Evolutionary conservation across 2,797 vertebrate species (phyloP).

Genomic region (Amazonetta brasiliensis): DNA sequence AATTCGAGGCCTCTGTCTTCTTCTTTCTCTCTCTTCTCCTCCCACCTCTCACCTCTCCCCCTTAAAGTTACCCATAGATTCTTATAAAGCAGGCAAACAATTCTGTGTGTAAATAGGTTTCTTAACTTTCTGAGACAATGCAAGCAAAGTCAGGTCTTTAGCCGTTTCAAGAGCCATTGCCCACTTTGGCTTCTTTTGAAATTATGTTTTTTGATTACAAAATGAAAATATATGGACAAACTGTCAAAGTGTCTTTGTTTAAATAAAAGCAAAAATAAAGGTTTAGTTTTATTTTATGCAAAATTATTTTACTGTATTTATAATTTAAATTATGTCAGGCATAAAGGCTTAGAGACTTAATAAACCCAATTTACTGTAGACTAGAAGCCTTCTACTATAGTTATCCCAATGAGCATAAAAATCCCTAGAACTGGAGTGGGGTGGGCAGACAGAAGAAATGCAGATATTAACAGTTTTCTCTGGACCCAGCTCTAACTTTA

Average conservation of each 20-base stretch:
- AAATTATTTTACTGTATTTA: background rate
- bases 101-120: background rate
- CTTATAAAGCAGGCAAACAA: background rate
- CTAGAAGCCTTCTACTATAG: background rate
- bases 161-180: background rate
- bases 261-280: background rate
- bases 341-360: background rate
- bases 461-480: background rate
- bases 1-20: background rate
- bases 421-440: rapidly evolving
- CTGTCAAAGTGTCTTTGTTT: background rate
- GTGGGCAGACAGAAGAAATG: background rate
- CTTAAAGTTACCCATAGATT: background rate
- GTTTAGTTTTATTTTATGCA: background rate
- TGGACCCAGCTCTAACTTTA: background rate
- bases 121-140: background rate
- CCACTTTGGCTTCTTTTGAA: background rate
- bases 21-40: background rate
- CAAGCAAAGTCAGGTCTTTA: background rate
- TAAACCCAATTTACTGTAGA: rapidly evolving
- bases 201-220: background rate
- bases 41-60: background rate
- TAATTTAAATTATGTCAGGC: background rate
- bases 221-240: background rate
- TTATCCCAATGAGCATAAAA: background rate